Conservation (phyloP, 2,797 vertebrate species). For the Acanthornis magna region DNA sequence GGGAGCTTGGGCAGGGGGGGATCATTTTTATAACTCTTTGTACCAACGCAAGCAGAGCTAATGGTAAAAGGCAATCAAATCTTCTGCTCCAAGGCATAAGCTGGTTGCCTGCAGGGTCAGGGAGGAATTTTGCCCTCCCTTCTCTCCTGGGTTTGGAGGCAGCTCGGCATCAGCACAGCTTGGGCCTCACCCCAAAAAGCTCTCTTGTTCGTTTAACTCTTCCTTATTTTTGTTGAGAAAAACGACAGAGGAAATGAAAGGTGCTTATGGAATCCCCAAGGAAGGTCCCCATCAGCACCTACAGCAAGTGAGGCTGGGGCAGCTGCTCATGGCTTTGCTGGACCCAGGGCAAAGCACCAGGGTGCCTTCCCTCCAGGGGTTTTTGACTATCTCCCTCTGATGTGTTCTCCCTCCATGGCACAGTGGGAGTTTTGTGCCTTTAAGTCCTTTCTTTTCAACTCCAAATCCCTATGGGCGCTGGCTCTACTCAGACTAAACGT, state of each 20-base stretch:
- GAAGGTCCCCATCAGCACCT: fast-evolving
- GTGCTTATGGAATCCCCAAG: not conserved
- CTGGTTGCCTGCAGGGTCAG: slow-evolving; percentile 4
- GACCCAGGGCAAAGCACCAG: not conserved
- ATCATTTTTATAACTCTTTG: slow-evolving; percentile 37
- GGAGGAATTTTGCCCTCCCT: not conserved
- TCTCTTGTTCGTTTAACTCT: not conserved
- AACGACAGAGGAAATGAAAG: not conserved
- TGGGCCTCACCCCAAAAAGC: not conserved
- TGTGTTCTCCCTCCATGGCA: not conserved
- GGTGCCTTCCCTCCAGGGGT: not conserved
- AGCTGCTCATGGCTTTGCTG: not conserved
- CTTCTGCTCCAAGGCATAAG: slow-evolving; percentile 46
- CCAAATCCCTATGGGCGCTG: not conserved
- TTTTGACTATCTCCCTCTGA: not conserved
- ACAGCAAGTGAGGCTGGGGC: fast-evolving
- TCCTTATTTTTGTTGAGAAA: not conserved
- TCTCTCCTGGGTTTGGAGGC: not conserved
- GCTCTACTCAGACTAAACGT: not conserved
- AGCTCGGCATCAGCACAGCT: not conserved
- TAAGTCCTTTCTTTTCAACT: not conserved
- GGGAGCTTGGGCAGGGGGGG: not conserved
- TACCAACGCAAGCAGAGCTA: slow-evolving; percentile 29
- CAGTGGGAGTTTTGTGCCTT: not conserved
- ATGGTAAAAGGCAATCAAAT: slow-evolving; percentile 52